Percentiles rank a stretch among this genome's conserved stretches.
Conservation (phyloP, 2,113 vertebrate genomes). For the Takifugu bimaculatus region DNA sequence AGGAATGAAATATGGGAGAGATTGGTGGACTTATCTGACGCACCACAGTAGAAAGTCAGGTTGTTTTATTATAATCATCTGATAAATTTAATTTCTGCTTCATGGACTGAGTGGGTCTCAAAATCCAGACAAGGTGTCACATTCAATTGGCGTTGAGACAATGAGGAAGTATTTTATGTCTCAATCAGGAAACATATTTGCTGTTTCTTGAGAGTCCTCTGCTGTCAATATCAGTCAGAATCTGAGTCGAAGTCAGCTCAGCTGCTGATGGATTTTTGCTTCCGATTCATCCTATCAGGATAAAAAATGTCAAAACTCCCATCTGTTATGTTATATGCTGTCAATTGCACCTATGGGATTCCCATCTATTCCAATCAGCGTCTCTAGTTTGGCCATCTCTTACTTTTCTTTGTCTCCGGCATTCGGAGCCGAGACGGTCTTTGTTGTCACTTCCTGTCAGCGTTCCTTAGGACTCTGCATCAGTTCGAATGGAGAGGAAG, state of each 20-base stretch:
- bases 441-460: conserved; percentile 92
- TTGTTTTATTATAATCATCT: not conserved
- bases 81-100: conserved; percentile 40
- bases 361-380: conserved; percentile 17
- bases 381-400: conserved; percentile 49
- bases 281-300: conserved; percentile 60
- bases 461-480: conserved; percentile 84
- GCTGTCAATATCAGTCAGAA: conserved; percentile 56
- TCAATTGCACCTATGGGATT: conserved; percentile 25
- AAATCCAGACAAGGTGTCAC: no score
- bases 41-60: conserved; percentile 8
- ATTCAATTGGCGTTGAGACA: no score
- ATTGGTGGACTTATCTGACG: conserved; percentile 61
- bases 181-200: conserved; percentile 3
- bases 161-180: no score
- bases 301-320: not conserved
- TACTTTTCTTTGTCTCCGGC: conserved; percentile 59
- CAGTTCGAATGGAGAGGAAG: conserved; percentile 82
- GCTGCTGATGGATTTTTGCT: conserved; percentile 48
- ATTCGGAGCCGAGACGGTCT: conserved; percentile 83
- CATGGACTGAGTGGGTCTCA: conserved; percentile 23
- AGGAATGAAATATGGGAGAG: conserved; percentile 56
- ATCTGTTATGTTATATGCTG: conserved; percentile 20
- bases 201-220: conserved; percentile 27
- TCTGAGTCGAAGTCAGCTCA: conserved; percentile 51